Evolutionary conservation across 2,113 vertebrate species (phyloP).

Genomic region (Synodontis membranacea): DNA sequence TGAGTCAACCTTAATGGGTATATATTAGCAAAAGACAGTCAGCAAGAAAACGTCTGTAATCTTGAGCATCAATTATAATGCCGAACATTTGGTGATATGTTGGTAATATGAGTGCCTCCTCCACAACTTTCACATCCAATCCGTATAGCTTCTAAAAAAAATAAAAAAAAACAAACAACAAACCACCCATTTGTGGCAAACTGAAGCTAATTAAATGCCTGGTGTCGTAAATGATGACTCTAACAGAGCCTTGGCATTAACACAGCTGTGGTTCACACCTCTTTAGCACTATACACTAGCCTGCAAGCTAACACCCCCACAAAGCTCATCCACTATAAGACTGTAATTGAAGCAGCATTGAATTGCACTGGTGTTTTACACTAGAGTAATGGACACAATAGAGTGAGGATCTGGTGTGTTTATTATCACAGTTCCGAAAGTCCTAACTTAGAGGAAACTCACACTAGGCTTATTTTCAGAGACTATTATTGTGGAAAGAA

Average conservation of each 20-base stretch:
- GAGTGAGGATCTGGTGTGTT: conserved; percentile 4
- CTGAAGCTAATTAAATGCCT: neutral
- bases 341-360: neutral
- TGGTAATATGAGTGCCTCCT: neutral
- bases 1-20: neutral
- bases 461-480: conserved; percentile 19
- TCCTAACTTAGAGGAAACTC: conserved; percentile 7
- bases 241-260: neutral
- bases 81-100: neutral
- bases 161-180: neutral
- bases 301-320: neutral
- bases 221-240: neutral
- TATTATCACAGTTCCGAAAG: conserved; percentile 17
- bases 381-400: neutral
- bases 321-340: conserved; percentile 12
- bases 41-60: neutral
- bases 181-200: neutral
- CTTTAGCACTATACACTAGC: neutral
- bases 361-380: conserved; percentile 18
- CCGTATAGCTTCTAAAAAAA: neutral
- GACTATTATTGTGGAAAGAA: neutral
- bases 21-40: neutral
- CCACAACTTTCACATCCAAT: neutral
- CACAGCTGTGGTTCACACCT: conserved; percentile 6
- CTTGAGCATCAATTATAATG: conserved; percentile 1